A percentile compares a stretch with the other conserved stretches of the same genome.
Evolutionary conservation across 2,888 invertebrate genomes (phyloP).

Genomic region (Cephalotes varians): DNA sequence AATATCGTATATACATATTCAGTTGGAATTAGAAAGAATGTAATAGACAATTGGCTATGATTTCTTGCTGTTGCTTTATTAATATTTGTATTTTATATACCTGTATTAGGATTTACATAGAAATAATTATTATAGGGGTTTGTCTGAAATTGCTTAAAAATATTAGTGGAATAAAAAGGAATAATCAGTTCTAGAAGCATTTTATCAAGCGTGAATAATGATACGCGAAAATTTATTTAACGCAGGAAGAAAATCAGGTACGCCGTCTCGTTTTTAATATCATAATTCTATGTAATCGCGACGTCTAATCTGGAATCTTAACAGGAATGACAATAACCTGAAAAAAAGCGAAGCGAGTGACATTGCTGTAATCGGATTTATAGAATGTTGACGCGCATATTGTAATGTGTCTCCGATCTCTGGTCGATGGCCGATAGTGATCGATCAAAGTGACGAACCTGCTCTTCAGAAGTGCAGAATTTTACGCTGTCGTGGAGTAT

Average conservation of each 20-base stretch:
- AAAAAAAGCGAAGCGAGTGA: background rate
- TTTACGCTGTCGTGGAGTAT: background rate
- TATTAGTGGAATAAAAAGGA: background rate
- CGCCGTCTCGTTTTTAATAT: background rate
- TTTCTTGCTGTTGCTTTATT: background rate
- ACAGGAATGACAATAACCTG: background rate
- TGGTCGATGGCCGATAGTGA: background rate
- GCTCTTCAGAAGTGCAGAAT: background rate
- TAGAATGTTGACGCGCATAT: background rate
- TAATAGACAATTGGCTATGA: background rate
- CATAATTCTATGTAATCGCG: background rate
- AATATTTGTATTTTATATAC: background rate
- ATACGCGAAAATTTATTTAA: background rate
- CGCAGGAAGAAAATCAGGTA: background rate
- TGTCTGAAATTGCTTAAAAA: background rate
- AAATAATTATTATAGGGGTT: background rate
- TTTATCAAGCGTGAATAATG: background rate
- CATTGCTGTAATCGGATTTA: background rate
- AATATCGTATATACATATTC: background rate
- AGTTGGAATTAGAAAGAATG: background rate
- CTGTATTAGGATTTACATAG: background rate
- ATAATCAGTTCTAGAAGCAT: background rate
- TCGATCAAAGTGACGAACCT: slow-evolving; percentile 23
- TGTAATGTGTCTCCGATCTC: background rate
- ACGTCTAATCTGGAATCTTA: background rate